Evolutionary conservation across 2,888 invertebrate species (phyloP).

Genomic region (Callyntrura sp.): DNA sequence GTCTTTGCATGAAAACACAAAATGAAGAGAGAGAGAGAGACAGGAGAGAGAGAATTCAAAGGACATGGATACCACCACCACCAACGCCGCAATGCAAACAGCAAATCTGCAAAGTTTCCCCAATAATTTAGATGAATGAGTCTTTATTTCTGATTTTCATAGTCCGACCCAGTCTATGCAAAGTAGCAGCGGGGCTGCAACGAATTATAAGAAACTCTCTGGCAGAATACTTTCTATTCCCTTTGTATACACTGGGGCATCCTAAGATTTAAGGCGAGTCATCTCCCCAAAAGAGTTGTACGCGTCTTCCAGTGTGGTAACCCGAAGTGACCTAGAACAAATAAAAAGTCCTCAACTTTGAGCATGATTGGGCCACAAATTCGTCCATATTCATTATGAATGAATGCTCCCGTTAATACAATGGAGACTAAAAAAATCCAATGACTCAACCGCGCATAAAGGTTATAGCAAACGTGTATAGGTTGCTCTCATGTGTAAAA

Average conservation of each 20-base stretch:
- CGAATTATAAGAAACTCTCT: neutral
- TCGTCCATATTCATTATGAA: neutral
- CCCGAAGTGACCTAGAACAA: neutral
- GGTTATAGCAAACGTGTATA: conserved; percentile 15
- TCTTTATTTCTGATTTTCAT: neutral
- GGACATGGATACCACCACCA: conserved; percentile 6
- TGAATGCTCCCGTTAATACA: neutral
- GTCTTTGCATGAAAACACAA: neutral
- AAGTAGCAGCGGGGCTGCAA: too few species aligned
- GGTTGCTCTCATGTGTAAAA: neutral
- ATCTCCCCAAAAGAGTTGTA: neutral
- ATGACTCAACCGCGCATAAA: conserved; percentile 33
- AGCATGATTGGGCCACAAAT: neutral
- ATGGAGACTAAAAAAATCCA: neutral
- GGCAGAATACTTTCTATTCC: neutral
- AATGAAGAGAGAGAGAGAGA: neutral
- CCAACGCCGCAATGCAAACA: neutral
- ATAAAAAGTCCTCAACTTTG: neutral
- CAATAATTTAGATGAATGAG: neutral
- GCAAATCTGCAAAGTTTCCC: neutral
- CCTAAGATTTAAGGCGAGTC: neutral
- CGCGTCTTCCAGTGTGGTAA: neutral
- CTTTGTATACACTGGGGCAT: neutral
- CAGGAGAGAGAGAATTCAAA: neutral
- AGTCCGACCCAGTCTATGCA: neutral